phyloP scores from a whole-genome alignment of 2,888 invertebrate genomes.

The Nezara viridula region DNA sequence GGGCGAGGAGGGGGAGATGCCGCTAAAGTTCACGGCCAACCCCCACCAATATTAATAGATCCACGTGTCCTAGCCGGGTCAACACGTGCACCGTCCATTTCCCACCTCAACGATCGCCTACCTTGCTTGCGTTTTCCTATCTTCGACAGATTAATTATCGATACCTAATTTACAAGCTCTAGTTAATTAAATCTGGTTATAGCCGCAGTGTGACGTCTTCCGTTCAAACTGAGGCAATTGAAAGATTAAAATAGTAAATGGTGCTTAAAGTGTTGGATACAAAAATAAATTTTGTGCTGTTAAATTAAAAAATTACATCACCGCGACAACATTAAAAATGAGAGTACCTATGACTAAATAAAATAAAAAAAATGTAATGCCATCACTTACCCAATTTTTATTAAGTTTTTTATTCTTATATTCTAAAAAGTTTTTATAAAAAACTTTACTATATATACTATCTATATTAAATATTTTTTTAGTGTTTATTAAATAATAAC shows the following conservation, averaged over 20 bases:
- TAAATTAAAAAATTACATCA: too few relatives aligned
- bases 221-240: background rate
- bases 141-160: background rate
- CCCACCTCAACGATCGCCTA: background rate
- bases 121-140: background rate
- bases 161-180: background rate
- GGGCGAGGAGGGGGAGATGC: background rate
- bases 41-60: slow-evolving; percentile 41
- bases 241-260: background rate
- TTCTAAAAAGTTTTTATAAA: too few relatives aligned
- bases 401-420: too few relatives aligned
- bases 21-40: slow-evolving; percentile 26
- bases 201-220: background rate
- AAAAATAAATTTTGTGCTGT: too few relatives aligned
- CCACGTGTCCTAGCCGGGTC: slow-evolving; percentile 25
- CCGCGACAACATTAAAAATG: too few relatives aligned
- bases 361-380: too few relatives aligned
- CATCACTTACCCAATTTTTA: too few relatives aligned
- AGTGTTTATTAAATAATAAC: too few relatives aligned
- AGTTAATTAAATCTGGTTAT: background rate
- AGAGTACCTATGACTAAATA: too few relatives aligned
- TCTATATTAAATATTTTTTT: too few relatives aligned
- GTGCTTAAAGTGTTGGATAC: background rate
- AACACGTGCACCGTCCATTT: slow-evolving; percentile 29
- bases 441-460: too few relatives aligned